Percentiles rank a stretch among this genome's conserved stretches.
These are phyloP conservation scores for Diachrysia chrysitis DNA, from an alignment of 2,888 invertebrate genomes.

Conservation along the genomic window DNA sequence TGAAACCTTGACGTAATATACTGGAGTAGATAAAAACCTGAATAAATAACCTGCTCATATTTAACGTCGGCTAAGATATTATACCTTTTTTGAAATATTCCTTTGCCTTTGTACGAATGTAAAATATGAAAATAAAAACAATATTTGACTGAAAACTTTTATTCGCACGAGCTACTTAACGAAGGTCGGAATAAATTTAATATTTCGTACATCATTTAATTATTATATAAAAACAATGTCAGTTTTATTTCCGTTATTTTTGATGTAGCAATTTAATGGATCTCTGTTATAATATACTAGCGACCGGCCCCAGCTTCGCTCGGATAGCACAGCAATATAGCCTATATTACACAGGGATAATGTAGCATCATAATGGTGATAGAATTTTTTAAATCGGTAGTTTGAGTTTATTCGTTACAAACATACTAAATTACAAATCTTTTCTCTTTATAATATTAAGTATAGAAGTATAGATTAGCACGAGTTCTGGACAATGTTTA, in stretches of 20 bases:
- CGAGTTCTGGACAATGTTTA: no score
- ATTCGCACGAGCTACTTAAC: not conserved
- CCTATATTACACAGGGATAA: no score
- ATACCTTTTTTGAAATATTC: not conserved
- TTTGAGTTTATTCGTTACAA: no score
- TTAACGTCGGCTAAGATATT: not conserved
- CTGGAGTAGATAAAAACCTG: not conserved
- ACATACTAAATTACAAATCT: no score
- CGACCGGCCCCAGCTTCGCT: no score
- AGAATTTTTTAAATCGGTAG: no score
- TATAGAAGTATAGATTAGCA: no score
- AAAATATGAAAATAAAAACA: conserved; percentile 6
- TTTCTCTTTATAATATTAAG: no score
- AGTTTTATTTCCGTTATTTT: not conserved
- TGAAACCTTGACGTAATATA: not conserved
- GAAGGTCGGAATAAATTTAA: not conserved
- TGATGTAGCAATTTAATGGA: not conserved
- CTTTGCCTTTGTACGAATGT: not conserved
- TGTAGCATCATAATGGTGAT: no score
- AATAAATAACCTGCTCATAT: not conserved
- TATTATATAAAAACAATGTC: not conserved
- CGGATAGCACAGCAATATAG: no score
- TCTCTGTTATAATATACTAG: not conserved
- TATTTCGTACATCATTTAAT: not conserved
- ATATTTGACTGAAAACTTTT: not conserved